These are phyloP conservation scores for Smutsia temminckii DNA, from an alignment of 2,797 vertebrate genomes.

Conservation along the genomic window DNA sequence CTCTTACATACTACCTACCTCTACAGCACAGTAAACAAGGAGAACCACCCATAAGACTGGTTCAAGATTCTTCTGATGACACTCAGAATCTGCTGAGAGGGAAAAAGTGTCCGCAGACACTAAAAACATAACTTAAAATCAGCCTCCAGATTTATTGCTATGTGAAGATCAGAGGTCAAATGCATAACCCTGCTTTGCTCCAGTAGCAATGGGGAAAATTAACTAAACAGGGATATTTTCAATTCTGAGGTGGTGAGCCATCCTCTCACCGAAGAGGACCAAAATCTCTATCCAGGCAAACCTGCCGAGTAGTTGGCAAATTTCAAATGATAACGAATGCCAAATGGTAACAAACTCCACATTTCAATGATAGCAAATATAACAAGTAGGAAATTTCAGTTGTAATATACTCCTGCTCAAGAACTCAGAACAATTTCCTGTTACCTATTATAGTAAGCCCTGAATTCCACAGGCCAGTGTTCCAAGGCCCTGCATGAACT, in stretches of 20 bases:
- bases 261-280: slow-evolving; percentile 17
- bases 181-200: slow-evolving; percentile 30
- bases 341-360: not conserved
- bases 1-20: slow-evolving; percentile 28
- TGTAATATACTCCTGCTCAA: slow-evolving; percentile 28
- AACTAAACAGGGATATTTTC: slow-evolving; percentile 36
- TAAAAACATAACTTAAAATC: slow-evolving; percentile 57
- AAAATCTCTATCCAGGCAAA: slow-evolving; percentile 43
- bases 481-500: slow-evolving; percentile 32
- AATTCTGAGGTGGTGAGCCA: slow-evolving; percentile 3
- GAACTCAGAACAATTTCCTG: slow-evolving; percentile 31
- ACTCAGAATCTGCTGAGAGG: slow-evolving; percentile 12
- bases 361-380: slow-evolving; percentile 34
- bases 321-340: not conserved
- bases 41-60: slow-evolving; percentile 12
- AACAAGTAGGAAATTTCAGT: slow-evolving; percentile 28
- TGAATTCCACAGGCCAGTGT: slow-evolving; percentile 47
- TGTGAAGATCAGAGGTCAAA: slow-evolving; percentile 48
- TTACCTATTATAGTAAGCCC: slow-evolving; percentile 5
- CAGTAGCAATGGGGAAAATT: slow-evolving; percentile 38
- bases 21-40: slow-evolving; percentile 11
- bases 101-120: slow-evolving; percentile 27
- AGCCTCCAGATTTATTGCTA: slow-evolving; percentile 27
- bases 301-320: slow-evolving; percentile 24
- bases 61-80: slow-evolving; percentile 45